Percentiles rank a stretch among this genome's conserved stretches.
Conservation (phyloP, 2,113 vertebrate genomes). For the Columbina picui region DNA sequence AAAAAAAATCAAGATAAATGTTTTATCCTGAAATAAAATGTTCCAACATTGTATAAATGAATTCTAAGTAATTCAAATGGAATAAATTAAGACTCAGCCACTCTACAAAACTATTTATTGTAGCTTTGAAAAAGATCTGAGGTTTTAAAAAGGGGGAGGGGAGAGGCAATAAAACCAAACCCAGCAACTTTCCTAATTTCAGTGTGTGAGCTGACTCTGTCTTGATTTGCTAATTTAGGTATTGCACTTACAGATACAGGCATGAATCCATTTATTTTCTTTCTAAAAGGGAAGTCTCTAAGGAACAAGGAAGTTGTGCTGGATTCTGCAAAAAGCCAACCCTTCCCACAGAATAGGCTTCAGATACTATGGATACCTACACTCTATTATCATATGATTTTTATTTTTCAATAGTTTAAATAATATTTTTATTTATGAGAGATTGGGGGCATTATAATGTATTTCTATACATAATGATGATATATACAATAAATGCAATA, state of each 20-base stretch:
- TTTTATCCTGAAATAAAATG: conserved; percentile 15
- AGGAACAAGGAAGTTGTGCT: neutral
- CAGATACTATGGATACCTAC: neutral
- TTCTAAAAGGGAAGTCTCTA: neutral
- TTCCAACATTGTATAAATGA: neutral
- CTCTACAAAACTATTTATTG: neutral
- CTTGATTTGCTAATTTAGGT: neutral
- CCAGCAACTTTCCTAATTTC: neutral
- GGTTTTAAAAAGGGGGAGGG: rapidly evolving
- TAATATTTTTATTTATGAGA: neutral
- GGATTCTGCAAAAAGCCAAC: neutral
- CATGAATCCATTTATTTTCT: neutral
- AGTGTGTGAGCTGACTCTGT: neutral
- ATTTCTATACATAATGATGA: neutral
- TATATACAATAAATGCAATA: neutral
- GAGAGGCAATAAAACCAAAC: neutral
- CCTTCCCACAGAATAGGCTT: neutral
- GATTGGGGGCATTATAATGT: neutral
- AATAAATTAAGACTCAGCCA: conserved; percentile 17
- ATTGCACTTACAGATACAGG: neutral
- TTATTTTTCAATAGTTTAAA: neutral
- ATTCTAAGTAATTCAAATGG: conserved; percentile 26
- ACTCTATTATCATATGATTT: neutral
- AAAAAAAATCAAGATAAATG: neutral
- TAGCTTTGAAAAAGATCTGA: neutral